phyloP scores from a whole-genome alignment of 2,113 vertebrate genomes.

The Electrona antarctica region DNA sequence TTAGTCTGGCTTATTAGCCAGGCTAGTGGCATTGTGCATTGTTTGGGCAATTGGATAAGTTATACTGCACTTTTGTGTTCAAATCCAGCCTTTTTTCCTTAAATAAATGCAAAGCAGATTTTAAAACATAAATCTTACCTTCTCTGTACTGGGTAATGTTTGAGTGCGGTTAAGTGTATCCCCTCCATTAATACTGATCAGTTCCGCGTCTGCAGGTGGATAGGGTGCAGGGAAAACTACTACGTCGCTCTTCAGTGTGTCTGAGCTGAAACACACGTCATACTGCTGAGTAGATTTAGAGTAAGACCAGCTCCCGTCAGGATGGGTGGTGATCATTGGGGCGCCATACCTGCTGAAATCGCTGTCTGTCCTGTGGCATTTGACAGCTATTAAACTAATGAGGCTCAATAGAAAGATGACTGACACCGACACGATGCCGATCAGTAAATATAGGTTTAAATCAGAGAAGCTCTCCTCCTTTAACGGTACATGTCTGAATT shows the following conservation, averaged over 20 bases:
- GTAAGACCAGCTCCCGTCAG: constrained; percentile 69
- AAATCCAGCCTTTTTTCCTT: too few species aligned
- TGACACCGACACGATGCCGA: constrained; percentile 59
- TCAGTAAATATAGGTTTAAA: constrained; percentile 62
- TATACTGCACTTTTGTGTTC: too few species aligned
- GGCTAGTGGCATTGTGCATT: too few species aligned
- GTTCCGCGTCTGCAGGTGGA: constrained; percentile 56
- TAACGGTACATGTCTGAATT: constrained; percentile 42
- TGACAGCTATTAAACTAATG: constrained; percentile 57
- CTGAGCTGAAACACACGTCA: constrained; percentile 68
- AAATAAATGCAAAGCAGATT: too few species aligned
- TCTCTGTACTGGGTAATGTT: constrained; percentile 34
- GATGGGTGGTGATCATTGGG: constrained; percentile 64
- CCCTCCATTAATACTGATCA: constrained; percentile 65
- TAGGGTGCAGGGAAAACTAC: constrained; percentile 60
- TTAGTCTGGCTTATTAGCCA: too few species aligned
- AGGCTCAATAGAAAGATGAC: constrained; percentile 64
- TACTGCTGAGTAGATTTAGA: constrained; percentile 71
- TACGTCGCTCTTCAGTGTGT: constrained; percentile 66
- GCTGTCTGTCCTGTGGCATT: constrained; percentile 54
- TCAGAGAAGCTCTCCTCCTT: constrained; percentile 61
- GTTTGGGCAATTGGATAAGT: too few species aligned
- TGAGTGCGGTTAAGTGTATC: constrained; percentile 57
- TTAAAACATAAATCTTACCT: constrained; percentile 18
- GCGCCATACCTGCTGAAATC: constrained; percentile 55